Base-by-base conservation (phyloP, 1,140 invertebrate genomes). In the Marisa cornuarietis region DNA sequence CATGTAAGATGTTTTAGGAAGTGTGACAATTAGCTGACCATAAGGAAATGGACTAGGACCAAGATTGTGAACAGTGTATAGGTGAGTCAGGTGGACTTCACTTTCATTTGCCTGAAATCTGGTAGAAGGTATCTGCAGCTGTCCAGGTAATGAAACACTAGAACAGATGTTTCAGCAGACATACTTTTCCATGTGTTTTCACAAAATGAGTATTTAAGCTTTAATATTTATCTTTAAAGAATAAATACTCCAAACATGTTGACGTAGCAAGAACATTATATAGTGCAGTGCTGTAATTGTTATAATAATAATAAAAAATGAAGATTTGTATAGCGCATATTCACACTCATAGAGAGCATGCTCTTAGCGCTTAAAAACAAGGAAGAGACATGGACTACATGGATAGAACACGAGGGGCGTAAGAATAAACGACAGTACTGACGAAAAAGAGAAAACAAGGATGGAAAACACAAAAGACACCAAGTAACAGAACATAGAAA, bases 11-110 rank as follows among this genome's bases (percentile, higher is more conserved):
- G 71, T 78, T 61, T 77, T n/a, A 31, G 83, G 83, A 9, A 82
- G 31, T 14, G 65, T 52, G 54, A 84, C 26, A 10, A 71, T 75
- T 20, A 84, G 72, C 26, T 79, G 75, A 18, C 81, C 79, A 51
- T 79, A 79, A n/a, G 83, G 81, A 51, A 82, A 73, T 0, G 80
- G 83, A 74, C 83, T 84, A 26, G 83, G 83, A n/a, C 83, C 83
- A 14, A 61, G 61, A 65, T 84, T 84, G 62, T 71, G 78, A 14
- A 84, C 58, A 13, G 72, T 72, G 61, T 82, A 84, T 13, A 82
- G 14, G 49, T 84, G 83, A 1, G 75, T 78, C 42, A 82, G 14
- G 69, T 73, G 75, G 26, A 63, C 11, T 22, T 63, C 69, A 14
- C 26, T 62, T 26, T 42, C 31, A 49, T 76, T 72, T 31, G 61